Conservation (phyloP, 2,797 vertebrate species). For the Sciurus carolinensis region DNA sequence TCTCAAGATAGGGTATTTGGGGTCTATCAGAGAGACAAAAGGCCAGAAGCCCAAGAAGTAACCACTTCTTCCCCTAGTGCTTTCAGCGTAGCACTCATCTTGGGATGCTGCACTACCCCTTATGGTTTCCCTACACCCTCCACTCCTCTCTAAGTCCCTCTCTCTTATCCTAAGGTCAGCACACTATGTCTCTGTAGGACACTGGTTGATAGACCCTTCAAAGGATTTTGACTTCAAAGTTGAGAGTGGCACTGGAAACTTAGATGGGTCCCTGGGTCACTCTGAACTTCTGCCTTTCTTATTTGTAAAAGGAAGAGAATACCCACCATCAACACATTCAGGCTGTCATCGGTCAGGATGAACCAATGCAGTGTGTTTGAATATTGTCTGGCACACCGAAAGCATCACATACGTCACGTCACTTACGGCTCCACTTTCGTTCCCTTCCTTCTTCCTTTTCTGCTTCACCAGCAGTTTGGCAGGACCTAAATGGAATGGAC, state of each 20-base stretch:
- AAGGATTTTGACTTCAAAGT: not conserved
- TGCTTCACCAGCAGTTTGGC: not conserved
- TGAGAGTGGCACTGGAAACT: not conserved
- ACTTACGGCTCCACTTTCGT: not conserved
- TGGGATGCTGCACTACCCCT: fast-evolving
- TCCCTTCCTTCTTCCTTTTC: not conserved
- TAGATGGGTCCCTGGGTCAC: not conserved
- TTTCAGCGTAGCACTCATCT: not conserved
- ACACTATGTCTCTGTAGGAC: not conserved
- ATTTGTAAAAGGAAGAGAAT: not conserved
- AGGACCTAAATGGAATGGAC: not conserved
- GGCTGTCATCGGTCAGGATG: not conserved
- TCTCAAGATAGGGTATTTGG: not conserved
- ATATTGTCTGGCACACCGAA: not conserved
- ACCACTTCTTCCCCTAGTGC: not conserved
- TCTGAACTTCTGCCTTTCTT: not conserved
- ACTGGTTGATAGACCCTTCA: not conserved
- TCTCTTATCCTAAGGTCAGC: not conserved
- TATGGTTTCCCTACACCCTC: not conserved
- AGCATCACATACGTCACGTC: not conserved
- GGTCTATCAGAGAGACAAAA: not conserved
- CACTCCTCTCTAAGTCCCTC: not conserved
- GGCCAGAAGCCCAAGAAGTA: not conserved
- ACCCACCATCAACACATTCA: not conserved
- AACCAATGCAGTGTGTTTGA: not conserved